Base-by-base conservation (phyloP, 2,888 invertebrate genomes). In the Paralinhomoeus sp. region DNA sequence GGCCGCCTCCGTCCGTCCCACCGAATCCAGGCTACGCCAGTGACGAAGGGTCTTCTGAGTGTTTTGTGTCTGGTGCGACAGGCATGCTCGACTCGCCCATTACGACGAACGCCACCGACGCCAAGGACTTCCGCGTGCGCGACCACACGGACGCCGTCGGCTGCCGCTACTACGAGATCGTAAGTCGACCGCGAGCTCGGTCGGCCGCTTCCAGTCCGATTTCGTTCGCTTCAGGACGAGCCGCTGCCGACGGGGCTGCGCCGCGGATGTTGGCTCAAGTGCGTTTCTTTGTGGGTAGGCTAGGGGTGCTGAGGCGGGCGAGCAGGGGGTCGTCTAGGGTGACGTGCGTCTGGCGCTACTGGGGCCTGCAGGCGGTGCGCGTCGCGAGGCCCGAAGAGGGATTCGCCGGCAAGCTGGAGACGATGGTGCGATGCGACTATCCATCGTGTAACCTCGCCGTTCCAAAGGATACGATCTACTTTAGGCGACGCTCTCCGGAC, bases 331-430 rank as follows among this genome's bases (percentile, higher is more conserved):
- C 5, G 20, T 38, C 7, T 5, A 38, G 38, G 20, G 20, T 13
- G 3, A 18, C 40, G 3, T 40, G 40, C 18, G 20, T 40, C 24
- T 40, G 40, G 40, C 40, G 40, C 22, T 33, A 40, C 33, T 40
- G 40, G 40, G 40, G 40, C 15, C 40, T 40, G 40, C 40, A 40
- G 34, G 40, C 40, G n/a, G 40, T 40, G 17, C 22, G 24, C 7
- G 33, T 40, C 13, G 33, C 18, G 31, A 3, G 18, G 31, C 18
- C 40, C 20, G 40, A 40, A 7, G 31, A 22, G n/a, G 33, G 31
- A 5, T 40, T 24, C 33, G 39, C 24, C 7, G n/a, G n/a, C n/a
- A n/a, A n/a, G n/a, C n/a, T n/a, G n/a, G n/a, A n/a, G n/a, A n/a
- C n/a, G n/a, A n/a, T n/a, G n/a, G n/a, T n/a, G n/a, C n/a, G n/a